Evolutionary conservation across 2,113 vertebrate species (phyloP).

Genomic region (mouse (Mus musculus)): DNA sequence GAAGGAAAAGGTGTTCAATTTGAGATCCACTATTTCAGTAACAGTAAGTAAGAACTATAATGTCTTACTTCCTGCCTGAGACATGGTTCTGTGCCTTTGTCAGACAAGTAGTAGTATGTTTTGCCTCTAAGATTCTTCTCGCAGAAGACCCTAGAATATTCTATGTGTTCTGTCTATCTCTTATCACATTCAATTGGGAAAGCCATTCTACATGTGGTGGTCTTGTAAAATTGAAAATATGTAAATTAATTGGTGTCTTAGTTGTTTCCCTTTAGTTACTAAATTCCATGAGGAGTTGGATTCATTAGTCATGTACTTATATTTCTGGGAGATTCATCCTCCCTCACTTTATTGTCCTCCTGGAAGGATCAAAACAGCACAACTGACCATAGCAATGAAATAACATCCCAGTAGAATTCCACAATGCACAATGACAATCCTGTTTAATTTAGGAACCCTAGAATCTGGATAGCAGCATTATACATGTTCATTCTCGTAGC

Average conservation of each 20-base stretch:
- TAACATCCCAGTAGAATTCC: not conserved
- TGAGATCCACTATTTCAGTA: not conserved
- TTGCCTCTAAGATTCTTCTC: not conserved
- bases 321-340: not conserved
- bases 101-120: not conserved
- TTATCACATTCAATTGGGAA: not conserved
- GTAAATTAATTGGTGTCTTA: not conserved
- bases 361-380: not conserved
- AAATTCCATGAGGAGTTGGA: not conserved
- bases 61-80: not conserved
- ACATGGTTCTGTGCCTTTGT: not conserved
- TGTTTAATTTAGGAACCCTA: conserved; percentile 37
- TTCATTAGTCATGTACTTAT: not conserved
- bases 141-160: not conserved
- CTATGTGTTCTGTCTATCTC: not conserved
- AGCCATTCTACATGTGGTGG: not conserved
- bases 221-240: not conserved
- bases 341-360: not conserved
- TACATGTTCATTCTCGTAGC: not conserved
- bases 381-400: not conserved
- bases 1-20: not conserved
- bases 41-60: not conserved
- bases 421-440: not conserved
- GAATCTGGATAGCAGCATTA: not conserved
- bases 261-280: not conserved